A percentile compares a stretch with the other conserved stretches of the same genome.
Evolutionary conservation across 2,797 vertebrate genomes (phyloP).

Genomic region (Mormyrops boulengeri): DNA sequence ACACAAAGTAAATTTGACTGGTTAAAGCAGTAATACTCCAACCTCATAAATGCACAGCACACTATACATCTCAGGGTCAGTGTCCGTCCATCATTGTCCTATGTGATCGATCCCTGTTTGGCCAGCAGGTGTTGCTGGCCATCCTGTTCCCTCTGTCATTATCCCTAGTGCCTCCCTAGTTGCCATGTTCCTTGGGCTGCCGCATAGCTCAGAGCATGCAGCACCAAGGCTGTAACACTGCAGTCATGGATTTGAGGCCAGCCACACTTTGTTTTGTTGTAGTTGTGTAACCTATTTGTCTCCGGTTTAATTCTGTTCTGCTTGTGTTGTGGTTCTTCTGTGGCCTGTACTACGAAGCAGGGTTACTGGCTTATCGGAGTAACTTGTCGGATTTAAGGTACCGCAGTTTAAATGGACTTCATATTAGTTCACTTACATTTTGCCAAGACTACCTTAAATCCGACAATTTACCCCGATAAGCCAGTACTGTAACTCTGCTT

Average conservation of each 20-base stretch:
- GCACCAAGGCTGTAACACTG: neutral
- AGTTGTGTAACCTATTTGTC: neutral
- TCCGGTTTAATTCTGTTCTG: neutral
- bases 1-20: neutral
- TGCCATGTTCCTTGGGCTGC: neutral
- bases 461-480: no score
- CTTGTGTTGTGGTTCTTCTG: neutral
- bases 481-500: no score
- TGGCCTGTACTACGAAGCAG: no score
- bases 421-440: no score
- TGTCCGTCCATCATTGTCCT: neutral
- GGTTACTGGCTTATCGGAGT: no score
- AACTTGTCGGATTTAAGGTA: no score
- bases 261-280: neutral
- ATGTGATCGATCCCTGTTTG: neutral
- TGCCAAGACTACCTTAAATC: no score
- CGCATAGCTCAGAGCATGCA: neutral
- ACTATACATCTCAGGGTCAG: neutral
- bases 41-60: neutral
- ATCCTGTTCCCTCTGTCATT: neutral
- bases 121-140: neutral
- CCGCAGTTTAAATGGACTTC: no score
- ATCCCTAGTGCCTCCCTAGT: neutral
- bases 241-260: neutral
- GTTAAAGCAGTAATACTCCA: neutral